Evolutionary conservation across 2,113 vertebrate species (phyloP).

Genomic region (Lonchura striata): DNA sequence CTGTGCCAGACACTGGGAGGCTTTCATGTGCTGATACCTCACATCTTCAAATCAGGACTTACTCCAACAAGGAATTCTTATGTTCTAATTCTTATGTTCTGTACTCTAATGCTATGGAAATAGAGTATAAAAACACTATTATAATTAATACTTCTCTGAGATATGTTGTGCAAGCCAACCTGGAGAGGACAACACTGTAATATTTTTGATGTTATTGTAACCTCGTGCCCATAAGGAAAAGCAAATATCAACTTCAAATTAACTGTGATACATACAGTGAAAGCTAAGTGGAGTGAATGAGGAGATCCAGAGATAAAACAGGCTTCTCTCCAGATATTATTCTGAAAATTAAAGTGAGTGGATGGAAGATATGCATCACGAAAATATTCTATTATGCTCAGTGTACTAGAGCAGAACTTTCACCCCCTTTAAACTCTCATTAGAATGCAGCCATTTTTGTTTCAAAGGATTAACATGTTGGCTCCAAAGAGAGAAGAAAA

Average conservation of each 20-base stretch:
- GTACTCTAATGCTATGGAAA: not conserved
- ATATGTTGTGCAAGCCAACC: not conserved
- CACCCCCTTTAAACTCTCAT: conserved; percentile 60
- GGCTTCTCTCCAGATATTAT: conserved; percentile 8
- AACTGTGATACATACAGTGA: not conserved
- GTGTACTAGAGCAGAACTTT: conserved; percentile 43
- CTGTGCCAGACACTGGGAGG: not conserved
- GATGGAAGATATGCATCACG: conserved; percentile 28
- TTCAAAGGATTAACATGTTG: conserved; percentile 67
- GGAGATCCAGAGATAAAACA: conserved; percentile 6
- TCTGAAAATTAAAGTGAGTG: conserved; percentile 56
- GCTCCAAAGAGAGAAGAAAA: conserved; percentile 51
- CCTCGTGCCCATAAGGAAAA: not conserved
- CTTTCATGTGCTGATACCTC: fast-evolving
- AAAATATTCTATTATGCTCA: conserved; percentile 49
- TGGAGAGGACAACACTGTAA: not conserved
- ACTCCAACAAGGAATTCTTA: not conserved
- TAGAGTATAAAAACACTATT: not conserved
- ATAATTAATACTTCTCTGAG: not conserved
- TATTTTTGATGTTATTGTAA: not conserved
- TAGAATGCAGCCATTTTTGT: conserved; percentile 64
- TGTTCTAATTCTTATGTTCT: not conserved
- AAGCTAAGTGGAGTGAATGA: conserved; percentile 31
- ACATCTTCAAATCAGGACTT: not conserved
- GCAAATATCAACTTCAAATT: conserved; percentile 19